Evolutionary conservation across 2,113 vertebrate genomes (phyloP), one percentile per base, ranked within the genome.

Genomic region (Vicugna pacos): DNA sequence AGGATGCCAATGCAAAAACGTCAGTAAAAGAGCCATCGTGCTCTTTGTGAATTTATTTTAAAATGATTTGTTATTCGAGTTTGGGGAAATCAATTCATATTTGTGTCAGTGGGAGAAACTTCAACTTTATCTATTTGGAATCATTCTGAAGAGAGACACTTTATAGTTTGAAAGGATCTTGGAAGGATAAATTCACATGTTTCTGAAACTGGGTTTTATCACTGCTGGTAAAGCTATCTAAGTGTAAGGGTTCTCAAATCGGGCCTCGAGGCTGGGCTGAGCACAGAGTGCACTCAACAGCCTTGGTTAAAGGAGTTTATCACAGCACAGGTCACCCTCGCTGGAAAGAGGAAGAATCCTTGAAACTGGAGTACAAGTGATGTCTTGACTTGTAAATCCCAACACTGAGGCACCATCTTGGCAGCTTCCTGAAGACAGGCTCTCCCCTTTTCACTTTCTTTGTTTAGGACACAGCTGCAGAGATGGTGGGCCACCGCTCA

Each of bases 101-200:
- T 84, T 75, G 65, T 58, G 19, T 82, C 11, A 60, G 15, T 11
- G 62, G 46, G 35, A 81, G 17, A 82, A 72, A 81, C 24, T 89
- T 58, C 12, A 52, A 32, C 35, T 91, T 94, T 58, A 73, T 38
- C 67, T 85, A 42, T 50, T 91, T 91, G 54, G 54, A 95, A 67
- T 93, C 60, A 62, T 76, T 94, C 88, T 73, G 32, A 89, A 93
- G 67, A 91, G 58, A 67, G 56, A 95, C 62, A 54, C 2, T 64
- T 42, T 42, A 70, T 14, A 50, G 8, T 83, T 54, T 48, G 54
- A 82, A 77, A 89, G 10, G 15, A 60, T 48, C 26, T 35, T 88
- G 48, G 46, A 35, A 81, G 30, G n/a, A 11, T 4, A 28, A 20
- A 42, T 52, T 46, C 22, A 64, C 11, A 11, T 14, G 0, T 42